A percentile compares a stretch with the other conserved stretches of the same genome.
Evolutionary conservation across 1,140 invertebrate genomes (phyloP).

Genomic region (Drosophila micromelanica): DNA sequence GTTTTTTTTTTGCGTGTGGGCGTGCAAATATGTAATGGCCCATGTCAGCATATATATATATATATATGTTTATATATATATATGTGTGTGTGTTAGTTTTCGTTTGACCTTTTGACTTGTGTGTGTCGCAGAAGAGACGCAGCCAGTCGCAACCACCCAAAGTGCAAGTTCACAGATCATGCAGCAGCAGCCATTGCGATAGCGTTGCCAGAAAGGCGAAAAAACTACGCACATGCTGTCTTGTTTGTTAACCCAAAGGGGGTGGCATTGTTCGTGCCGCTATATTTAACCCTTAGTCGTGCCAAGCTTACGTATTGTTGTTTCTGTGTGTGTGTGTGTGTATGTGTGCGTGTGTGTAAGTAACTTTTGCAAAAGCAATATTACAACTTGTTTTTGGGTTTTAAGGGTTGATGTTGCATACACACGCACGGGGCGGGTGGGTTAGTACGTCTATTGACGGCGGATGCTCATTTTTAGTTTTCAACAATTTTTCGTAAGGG

Average conservation of each 20-base stretch:
- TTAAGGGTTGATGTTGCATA: conserved; percentile 54
- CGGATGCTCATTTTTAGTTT: conserved; percentile 69
- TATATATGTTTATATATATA: conserved; percentile 5
- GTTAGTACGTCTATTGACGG: neutral
- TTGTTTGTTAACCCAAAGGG: conserved; percentile 43
- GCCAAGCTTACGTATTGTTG: conserved; percentile 19
- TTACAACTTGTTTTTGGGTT: conserved; percentile 65
- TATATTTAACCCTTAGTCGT: conserved; percentile 67
- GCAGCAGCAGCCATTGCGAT: conserved; percentile 28
- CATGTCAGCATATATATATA: neutral
- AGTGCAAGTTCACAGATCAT: conserved; percentile 44
- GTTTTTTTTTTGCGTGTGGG: conserved; percentile 23
- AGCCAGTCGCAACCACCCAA: conserved; percentile 14
- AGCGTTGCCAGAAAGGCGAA: conserved; percentile 49
- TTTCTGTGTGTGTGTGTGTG: neutral
- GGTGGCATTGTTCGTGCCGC: conserved; percentile 54
- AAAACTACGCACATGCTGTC: conserved; percentile 13
- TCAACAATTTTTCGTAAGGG: conserved; percentile 29
- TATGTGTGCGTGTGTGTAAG: conserved; percentile 6
- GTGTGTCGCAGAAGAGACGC: conserved; percentile 9
- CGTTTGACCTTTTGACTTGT: conserved; percentile 74
- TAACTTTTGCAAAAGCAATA: conserved; percentile 62
- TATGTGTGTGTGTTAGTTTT: conserved; percentile 21
- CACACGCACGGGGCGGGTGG: conserved; percentile 17
- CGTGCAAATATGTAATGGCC: conserved; percentile 14